phyloP scores from a whole-genome alignment of 1,140 invertebrate genomes.

The Triops longicaudatus region DNA sequence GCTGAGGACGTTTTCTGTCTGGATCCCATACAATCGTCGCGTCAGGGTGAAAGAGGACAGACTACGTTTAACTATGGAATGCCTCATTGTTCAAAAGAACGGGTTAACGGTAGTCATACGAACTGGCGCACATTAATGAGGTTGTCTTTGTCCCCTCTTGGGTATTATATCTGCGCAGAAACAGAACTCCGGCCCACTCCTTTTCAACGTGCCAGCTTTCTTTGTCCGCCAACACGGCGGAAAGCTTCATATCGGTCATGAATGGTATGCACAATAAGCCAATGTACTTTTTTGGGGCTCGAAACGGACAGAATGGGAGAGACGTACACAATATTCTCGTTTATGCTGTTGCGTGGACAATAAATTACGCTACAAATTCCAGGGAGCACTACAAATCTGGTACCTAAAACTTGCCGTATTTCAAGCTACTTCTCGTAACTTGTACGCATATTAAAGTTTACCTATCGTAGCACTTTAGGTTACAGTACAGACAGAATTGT shows the following conservation, averaged over 20 bases:
- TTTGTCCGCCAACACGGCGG: not conserved
- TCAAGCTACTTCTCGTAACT: no score
- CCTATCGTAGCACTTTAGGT: no score
- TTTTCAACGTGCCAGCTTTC: not conserved
- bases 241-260: not conserved
- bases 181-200: not conserved
- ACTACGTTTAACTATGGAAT: not conserved
- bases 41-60: not conserved
- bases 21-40: not conserved
- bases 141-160: not conserved
- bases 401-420: no score
- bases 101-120: not conserved
- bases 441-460: no score
- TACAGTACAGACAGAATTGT: not conserved
- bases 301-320: not conserved
- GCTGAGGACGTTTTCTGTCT: not conserved
- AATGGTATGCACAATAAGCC: slow-evolving; percentile 1
- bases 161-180: not conserved
- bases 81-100: not conserved
- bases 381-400: not conserved
- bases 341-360: not conserved
- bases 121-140: not conserved
- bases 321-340: not conserved
- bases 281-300: not conserved
- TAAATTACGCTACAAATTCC: not conserved